Evolutionary conservation across 2,113 vertebrate genomes (phyloP).

Genomic region (Channa maculata): DNA sequence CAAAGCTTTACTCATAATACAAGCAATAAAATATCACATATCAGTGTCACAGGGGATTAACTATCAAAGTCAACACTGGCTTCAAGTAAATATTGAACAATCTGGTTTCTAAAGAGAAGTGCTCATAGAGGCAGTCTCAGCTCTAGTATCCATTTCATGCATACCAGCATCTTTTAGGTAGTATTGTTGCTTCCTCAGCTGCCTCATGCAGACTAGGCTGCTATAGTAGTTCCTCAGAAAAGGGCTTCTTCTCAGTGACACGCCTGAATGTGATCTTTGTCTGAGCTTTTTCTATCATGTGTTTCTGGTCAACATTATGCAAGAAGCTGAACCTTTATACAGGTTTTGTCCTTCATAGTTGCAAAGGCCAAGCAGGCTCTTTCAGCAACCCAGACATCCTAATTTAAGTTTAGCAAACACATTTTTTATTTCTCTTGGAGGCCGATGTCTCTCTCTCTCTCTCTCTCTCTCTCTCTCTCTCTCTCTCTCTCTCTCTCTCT

Average conservation of each 20-base stretch:
- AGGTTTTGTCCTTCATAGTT: not conserved
- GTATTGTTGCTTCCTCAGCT: conserved; percentile 39
- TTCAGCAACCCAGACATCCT: too few species aligned
- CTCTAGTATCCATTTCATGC: conserved; percentile 56
- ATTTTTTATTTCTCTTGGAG: too few species aligned
- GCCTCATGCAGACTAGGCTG: conserved; percentile 41
- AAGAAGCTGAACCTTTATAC: conserved; percentile 23
- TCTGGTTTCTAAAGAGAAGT: conserved; percentile 43
- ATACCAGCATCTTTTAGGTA: conserved; percentile 49
- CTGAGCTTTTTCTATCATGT: not conserved
- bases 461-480: too few species aligned
- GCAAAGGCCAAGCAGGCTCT: too few species aligned
- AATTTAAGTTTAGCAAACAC: too few species aligned
- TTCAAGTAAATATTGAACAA: conserved; percentile 46
- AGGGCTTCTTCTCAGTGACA: not conserved
- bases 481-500: too few species aligned
- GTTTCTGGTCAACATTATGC: conserved; percentile 17
- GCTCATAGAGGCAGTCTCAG: conserved; percentile 9
- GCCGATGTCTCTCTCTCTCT: too few species aligned
- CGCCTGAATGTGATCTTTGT: conserved; percentile 8
- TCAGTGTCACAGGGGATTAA: conserved; percentile 8
- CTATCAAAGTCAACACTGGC: conserved; percentile 37
- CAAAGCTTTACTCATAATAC: not conserved
- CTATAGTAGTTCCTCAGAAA: not conserved
- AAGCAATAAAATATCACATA: conserved; percentile 8